Percentiles rank a stretch among this genome's conserved stretches.
These are phyloP conservation scores for Clarias batrachus DNA, from an alignment of 2,113 vertebrate species.

Conservation along the genomic window DNA sequence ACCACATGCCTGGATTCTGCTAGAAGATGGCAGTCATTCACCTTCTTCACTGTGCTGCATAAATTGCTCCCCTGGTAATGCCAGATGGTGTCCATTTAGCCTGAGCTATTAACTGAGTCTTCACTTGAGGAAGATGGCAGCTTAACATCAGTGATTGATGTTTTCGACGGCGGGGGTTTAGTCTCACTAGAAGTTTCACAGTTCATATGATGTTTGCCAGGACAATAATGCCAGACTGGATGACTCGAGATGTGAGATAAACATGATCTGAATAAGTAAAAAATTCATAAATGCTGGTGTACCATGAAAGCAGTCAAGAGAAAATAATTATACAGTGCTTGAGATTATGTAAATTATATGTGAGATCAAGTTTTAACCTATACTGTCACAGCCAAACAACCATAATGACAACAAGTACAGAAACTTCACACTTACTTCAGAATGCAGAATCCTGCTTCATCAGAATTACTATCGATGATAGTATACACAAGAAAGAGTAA, in stretches of 20 bases:
- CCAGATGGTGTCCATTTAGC: conserved; percentile 63
- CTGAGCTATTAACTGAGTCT: conserved; percentile 42
- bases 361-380: neutral
- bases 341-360: neutral
- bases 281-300: neutral
- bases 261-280: neutral
- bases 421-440: neutral
- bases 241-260: neutral
- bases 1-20: neutral
- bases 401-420: neutral
- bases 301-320: neutral
- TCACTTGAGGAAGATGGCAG: conserved; percentile 47
- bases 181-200: conserved; percentile 27
- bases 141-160: conserved; percentile 35
- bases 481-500: neutral
- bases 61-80: conserved; percentile 55
- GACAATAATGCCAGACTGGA: neutral
- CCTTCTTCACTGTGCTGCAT: conserved; percentile 42
- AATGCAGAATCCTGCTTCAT: neutral
- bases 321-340: neutral
- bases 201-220: conserved; percentile 1
- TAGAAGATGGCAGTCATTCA: conserved; percentile 34
- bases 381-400: neutral
- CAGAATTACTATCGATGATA: neutral
- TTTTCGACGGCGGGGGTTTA: neutral